A percentile compares a stretch with the other conserved stretches of the same genome.
Conservation (phyloP, 1,140 invertebrate genomes). For the Drosophila dunni region DNA sequence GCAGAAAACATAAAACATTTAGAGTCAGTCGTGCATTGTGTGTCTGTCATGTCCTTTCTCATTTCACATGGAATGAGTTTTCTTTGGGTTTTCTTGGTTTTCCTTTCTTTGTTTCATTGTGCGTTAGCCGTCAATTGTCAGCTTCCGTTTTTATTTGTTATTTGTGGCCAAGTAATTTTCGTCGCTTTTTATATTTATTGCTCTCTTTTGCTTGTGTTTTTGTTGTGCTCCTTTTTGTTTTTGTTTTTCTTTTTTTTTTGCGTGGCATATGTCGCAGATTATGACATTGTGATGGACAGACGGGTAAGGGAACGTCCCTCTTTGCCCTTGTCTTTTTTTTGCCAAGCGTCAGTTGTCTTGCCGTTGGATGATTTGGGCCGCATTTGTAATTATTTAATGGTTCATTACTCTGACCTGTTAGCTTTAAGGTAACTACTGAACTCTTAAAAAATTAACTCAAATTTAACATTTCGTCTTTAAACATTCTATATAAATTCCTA, state of each 20-base stretch:
- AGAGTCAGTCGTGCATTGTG: constrained; percentile 36
- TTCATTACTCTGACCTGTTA: constrained; percentile 39
- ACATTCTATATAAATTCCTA: neutral
- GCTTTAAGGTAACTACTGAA: neutral
- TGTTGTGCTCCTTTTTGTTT: neutral
- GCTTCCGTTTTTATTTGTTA: constrained; percentile 70
- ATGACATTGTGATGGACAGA: constrained; percentile 64
- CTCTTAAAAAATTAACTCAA: neutral
- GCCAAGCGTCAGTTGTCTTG: constrained; percentile 44
- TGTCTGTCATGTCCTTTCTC: constrained; percentile 62
- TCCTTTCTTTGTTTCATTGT: constrained; percentile 46
- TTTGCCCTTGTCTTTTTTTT: neutral
- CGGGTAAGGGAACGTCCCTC: constrained; percentile 7
- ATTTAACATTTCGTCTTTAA: too few species aligned
- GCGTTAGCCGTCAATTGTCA: constrained; percentile 63
- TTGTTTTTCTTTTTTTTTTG: constrained; percentile 1
- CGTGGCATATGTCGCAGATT: constrained; percentile 68
- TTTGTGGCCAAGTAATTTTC: constrained; percentile 35
- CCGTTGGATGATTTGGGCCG: constrained; percentile 47
- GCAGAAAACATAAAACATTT: constrained; percentile 22
- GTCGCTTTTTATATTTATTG: constrained; percentile 29
- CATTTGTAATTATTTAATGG: constrained; percentile 68
- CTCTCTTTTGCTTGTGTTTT: constrained; percentile 10
- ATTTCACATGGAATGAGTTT: constrained; percentile 1
- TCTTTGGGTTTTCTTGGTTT: constrained; percentile 25